Base-by-base conservation (phyloP, 2,888 invertebrate species). In the Quadroppia sp. region DNA sequence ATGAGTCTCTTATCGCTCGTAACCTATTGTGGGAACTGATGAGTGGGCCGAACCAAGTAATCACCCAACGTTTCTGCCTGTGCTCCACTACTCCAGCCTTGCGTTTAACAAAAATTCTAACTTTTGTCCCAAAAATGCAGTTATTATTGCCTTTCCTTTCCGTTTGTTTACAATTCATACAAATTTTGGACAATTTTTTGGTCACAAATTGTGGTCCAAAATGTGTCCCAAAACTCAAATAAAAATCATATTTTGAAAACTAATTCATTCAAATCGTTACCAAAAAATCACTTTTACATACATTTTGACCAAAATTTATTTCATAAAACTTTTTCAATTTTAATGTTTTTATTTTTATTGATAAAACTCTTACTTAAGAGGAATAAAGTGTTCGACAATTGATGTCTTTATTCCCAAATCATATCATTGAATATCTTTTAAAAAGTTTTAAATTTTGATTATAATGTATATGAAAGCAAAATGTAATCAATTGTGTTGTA, bases 201-300 rank as follows among this genome's bases (percentile, higher is more conserved):
- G 36, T 36, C 9, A 36, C 9, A 36, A 36, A 9, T 36, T 36
- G 36, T 36, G 15, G 13, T 59, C 9, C 64, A 2, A 64, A 64
- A 64, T 36, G 36, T 64, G 64, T 64, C 64, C 64, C 64, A 36
- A 36, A 64, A 64, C 64, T 64, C 30, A 64, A 64, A 64, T 64
- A 36, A 64, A 64, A 36, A 9, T 20, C n/a, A 30, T 36, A 36
- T 9, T 64, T 64, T 64, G 6, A 32, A 64, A 32, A 30, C 25
- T 30, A 3, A 30, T 61, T 64, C 17, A 64, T 64, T 64, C 36
- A 36, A 64, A 36, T 64, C 36, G 64, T 64, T 17, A 3, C 64
- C 56, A 56, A 53, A 53, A 23, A 53, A 36, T 53, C 23, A 32
- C 36, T 64, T 40, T 36, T 11, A 61, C 61, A 30, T n/a, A 64